phyloP scores from a whole-genome alignment of 30 jellyfish, hydroid and myxozoan species.

The Hydra vulgaris region DNA sequence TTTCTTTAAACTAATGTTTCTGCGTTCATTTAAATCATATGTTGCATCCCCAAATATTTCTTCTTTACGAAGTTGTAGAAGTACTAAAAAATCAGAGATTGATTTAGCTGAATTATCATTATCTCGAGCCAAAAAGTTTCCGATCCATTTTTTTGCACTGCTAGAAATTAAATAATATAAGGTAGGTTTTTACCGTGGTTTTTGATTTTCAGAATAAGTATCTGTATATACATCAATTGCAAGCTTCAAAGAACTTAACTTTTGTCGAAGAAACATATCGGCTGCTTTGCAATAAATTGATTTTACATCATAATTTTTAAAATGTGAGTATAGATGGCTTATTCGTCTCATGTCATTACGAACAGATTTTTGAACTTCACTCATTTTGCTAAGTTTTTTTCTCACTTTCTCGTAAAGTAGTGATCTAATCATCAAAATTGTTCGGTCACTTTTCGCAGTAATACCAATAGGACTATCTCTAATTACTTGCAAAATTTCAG shows the following conservation, averaged over 20 bases:
- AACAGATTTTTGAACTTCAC: neutral
- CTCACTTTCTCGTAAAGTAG: too few species aligned
- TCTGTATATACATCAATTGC: neutral
- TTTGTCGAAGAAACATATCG: neutral
- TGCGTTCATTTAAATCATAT: neutral
- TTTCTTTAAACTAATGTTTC: neutral
- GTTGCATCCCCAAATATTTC: neutral
- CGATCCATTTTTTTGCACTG: neutral
- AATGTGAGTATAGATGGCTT: neutral
- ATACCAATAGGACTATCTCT: too few species aligned
- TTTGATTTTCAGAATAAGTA: neutral
- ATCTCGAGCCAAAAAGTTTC: neutral
- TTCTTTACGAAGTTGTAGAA: neutral
- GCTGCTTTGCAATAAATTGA: neutral
- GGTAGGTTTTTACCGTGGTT: neutral
- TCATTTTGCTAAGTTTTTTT: too few species aligned
- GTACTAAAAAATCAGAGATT: neutral
- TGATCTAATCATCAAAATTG: too few species aligned
- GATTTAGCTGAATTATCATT: neutral
- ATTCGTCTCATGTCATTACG: neutral
- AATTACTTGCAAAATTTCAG: too few species aligned
- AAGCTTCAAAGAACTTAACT: neutral
- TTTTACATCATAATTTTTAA: neutral
- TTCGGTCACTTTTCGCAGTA: too few species aligned
- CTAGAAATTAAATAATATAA: neutral